phyloP scores from a whole-genome alignment of 2,888 invertebrate genomes.

The Malthinus seriepunctatus region DNA sequence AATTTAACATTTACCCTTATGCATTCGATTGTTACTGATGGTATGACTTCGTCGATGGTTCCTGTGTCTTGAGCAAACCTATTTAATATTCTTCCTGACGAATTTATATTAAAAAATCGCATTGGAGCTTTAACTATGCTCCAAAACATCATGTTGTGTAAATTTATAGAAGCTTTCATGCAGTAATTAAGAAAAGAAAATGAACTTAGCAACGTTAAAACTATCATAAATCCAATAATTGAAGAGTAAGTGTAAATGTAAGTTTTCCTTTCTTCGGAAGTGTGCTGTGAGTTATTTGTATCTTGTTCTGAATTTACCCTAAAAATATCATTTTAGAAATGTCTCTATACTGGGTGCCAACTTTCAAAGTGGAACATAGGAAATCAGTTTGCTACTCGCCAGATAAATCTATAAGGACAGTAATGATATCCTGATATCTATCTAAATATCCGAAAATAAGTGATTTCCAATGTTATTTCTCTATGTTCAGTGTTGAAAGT shows the following conservation, averaged over 20 bases:
- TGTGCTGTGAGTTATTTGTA: conserved; percentile 32
- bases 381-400: too few relatives aligned
- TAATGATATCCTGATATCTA: too few relatives aligned
- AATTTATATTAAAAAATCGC: conserved; percentile 87
- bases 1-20: background rate
- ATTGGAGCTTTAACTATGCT: conserved; percentile 79
- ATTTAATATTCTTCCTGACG: conserved; percentile 80
- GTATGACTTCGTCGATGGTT: conserved; percentile 61
- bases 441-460: too few relatives aligned
- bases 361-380: background rate
- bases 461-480: too few relatives aligned
- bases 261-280: background rate
- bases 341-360: background rate
- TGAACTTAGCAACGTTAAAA: conserved; percentile 58
- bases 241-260: conserved; percentile 51
- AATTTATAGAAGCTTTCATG: conserved; percentile 74
- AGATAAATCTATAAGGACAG: too few relatives aligned
- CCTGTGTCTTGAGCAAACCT: conserved; percentile 90
- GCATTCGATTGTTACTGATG: conserved; percentile 58
- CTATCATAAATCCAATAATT: conserved; percentile 58
- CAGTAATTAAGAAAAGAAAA: conserved; percentile 68
- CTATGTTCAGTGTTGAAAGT: too few relatives aligned
- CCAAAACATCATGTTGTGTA: conserved; percentile 86
- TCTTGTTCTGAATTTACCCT: conserved; percentile 49
- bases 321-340: too few relatives aligned